Base-by-base conservation (phyloP, 2,113 vertebrate species). In the Myiozetetes cayanensis region DNA sequence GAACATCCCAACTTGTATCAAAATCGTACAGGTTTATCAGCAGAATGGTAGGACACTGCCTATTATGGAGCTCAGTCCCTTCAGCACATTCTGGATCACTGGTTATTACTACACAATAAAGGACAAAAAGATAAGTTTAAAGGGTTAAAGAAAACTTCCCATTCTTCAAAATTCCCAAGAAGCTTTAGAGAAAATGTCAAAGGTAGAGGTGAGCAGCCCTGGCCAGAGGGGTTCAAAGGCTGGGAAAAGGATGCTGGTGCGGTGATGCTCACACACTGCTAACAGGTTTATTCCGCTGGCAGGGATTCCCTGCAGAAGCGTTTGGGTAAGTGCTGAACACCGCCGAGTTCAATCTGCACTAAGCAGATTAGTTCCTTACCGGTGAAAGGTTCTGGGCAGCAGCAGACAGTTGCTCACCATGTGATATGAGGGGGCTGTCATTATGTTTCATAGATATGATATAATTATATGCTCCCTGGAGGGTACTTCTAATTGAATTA, bases 401-500 rank as follows among this genome's bases (percentile, higher is more conserved):
- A 79, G 89, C 90, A 93, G 82, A 93, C 96, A 95, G 93, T 90
- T 88, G 86, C 91, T 97, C 95, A 95, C 95, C 92, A 92, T 68
- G 81, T 94, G 95, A 95, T 95, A 95, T 5, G 25, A 94, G 92
- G 97, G 96, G 94, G 85, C 87, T 98, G 97, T 97, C 97, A 97
- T 97, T 98, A 97, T 76, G 84, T 97, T 97, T 95, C 95, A 95
- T 81, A 96, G 94, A 97, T 90, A 98, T 84, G 96, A 97, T 96
- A 96, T 96, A 97, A 98, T 98, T 97, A 98, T 96, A 97, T 47
- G 89, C 79, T 98, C 96, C 97, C 97, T 92, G 66, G 95, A 97
- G 96, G 93, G 94, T 93, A 97, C 74, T 95, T 97, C 95, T 98
- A 98, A 98, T 96, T 98, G 95, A 98, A 98, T 98, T 96, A 97